Conservation (phyloP, 1,140 invertebrate species). For the Zaprionus nigranus region DNA sequence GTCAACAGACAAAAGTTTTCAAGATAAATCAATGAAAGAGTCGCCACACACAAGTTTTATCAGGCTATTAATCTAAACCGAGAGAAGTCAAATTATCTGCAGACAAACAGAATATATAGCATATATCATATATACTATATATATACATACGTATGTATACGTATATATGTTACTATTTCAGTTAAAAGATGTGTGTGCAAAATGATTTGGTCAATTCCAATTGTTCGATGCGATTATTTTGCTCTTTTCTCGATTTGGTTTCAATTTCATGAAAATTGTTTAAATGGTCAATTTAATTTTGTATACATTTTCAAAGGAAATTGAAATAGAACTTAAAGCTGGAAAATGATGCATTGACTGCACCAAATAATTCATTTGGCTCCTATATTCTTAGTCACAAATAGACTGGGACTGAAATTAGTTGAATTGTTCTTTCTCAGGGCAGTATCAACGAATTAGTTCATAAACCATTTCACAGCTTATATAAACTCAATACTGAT, state of each 20-base stretch:
- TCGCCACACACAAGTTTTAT: constrained; percentile 10
- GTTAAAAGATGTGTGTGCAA: not conserved
- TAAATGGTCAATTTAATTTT: not conserved
- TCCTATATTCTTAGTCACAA: not conserved
- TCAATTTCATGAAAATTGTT: not conserved
- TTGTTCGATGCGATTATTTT: not conserved
- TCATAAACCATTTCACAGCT: no score
- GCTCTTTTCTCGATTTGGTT: not conserved
- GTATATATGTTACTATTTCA: no score
- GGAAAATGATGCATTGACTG: not conserved
- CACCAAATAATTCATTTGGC: not conserved
- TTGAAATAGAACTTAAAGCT: not conserved
- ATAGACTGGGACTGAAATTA: not conserved
- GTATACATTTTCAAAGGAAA: not conserved
- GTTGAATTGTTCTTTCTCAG: no score
- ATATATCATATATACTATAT: not conserved
- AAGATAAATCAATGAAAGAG: constrained; percentile 6
- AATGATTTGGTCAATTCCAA: not conserved
- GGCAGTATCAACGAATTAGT: no score
- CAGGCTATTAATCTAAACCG: constrained; percentile 3
- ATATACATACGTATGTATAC: not conserved
- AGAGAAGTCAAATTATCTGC: not conserved
- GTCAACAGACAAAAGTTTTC: not conserved
- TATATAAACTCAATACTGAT: no score
- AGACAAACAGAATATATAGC: not conserved